Base-by-base conservation (phyloP, 2,113 vertebrate species). In the Pygoscelis antarcticus region DNA sequence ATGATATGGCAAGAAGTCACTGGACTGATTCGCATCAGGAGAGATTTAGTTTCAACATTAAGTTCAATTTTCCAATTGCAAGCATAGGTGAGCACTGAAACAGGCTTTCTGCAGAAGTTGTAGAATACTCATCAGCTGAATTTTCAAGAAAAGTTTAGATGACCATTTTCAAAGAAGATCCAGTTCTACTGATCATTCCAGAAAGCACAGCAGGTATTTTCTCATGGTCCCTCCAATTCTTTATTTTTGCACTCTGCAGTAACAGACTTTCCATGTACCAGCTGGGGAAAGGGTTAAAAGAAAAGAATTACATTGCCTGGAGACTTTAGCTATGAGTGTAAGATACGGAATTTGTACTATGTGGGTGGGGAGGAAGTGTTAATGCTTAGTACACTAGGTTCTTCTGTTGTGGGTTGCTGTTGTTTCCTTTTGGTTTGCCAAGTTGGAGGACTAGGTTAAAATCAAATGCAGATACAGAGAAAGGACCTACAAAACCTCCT, bases 1-100 rank as follows among this genome's bases (percentile, higher is more conserved):
- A 6, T 0, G 2, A 13, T 0, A 15, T 2, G 16, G 16, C 57
- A 66, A 72, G 49, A 69, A 29, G 12, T 30, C 22, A 29, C 8
- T 3, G 19, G 15, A 46, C 32, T 40, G 68, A 57, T 26, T 32
- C 1, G 1, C 27, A 40, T 58, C 44, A 44, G 49, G 7, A 7
- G 11, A 57, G 46, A 47, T 60, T 34, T 14, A 5, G 6, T 65
- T 92, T 52, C 34, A 22, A 55, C 26, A 36, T 9, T 46, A 40
- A n/a, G 15, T 29, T 69, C 66, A 58, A 17, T 34, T 79, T 69
- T 69, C n/a, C 36, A 69, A 6, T 29, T 64, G 42, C n/a, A 83
- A 34, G 23, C 11, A 11, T 6, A 68, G 11, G 9, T 29, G 11
- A 61, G 22, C 32, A 32, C 16, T 55, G 76, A 66, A 30, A 34